Percentiles rank a stretch among this genome's conserved stretches.
Evolutionary conservation across 2,888 invertebrate species (phyloP).

Genomic region (Hermodice carunculata): DNA sequence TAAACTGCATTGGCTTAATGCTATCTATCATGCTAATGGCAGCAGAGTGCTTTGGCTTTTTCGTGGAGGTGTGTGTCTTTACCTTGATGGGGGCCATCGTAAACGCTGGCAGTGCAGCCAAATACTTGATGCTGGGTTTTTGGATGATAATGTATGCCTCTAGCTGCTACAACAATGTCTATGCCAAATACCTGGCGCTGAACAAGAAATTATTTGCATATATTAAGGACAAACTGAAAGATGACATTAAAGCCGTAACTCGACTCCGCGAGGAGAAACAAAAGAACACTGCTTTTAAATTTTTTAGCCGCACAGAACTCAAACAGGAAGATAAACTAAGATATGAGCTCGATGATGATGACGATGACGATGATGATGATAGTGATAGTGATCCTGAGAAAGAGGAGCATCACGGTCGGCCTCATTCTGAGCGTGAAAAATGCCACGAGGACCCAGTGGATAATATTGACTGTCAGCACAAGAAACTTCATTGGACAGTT

Average conservation of each 20-base stretch:
- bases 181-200: slow-evolving; percentile 58
- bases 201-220: slow-evolving; percentile 57
- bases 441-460: background rate
- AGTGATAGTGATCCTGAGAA: too few relatives aligned
- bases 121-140: slow-evolving; percentile 60
- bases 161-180: slow-evolving; percentile 61
- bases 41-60: slow-evolving; percentile 53
- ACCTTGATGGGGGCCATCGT: slow-evolving; percentile 66
- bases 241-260: slow-evolving; percentile 56
- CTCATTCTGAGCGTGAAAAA: too few relatives aligned
- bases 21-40: slow-evolving; percentile 42
- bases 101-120: slow-evolving; percentile 57
- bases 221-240: slow-evolving; percentile 53
- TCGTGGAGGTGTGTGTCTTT: slow-evolving; percentile 59
- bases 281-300: slow-evolving; percentile 57
- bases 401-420: too few relatives aligned
- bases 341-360: too few relatives aligned
- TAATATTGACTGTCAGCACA: background rate
- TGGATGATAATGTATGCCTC: slow-evolving; percentile 61
- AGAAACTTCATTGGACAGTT: slow-evolving; percentile 1
- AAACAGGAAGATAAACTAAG: background rate
- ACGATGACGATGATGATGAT: too few relatives aligned
- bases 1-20: background rate
- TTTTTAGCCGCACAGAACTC: background rate
- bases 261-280: slow-evolving; percentile 57